Conservation (phyloP, 2,888 invertebrate genomes). For the Sabellastarte sp. region DNA sequence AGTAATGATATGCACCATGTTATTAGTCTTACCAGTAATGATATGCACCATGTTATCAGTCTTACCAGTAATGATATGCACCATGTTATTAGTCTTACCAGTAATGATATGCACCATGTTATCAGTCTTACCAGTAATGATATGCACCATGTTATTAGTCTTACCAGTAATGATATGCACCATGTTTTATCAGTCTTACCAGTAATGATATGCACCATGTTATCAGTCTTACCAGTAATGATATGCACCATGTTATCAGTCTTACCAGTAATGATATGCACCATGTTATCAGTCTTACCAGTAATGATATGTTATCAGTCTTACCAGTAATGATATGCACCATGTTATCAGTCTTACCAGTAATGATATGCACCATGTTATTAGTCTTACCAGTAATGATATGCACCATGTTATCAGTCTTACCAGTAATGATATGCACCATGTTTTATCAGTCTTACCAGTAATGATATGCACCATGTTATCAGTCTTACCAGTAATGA, state of each 20-base stretch:
- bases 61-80: background rate
- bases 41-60: background rate
- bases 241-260: background rate
- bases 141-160: background rate
- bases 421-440: background rate
- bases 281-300: background rate
- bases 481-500: background rate
- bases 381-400: background rate
- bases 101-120: background rate
- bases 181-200: background rate
- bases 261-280: background rate
- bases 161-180: background rate
- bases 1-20: background rate
- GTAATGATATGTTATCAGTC: background rate
- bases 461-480: background rate
- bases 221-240: background rate
- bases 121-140: background rate
- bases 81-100: background rate
- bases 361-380: background rate
- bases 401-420: background rate
- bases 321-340: background rate
- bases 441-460: background rate
- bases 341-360: background rate
- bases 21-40: background rate
- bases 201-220: background rate